Evolutionary conservation across 2,113 vertebrate genomes (phyloP).

Genomic region (Capreolus pygargus): DNA sequence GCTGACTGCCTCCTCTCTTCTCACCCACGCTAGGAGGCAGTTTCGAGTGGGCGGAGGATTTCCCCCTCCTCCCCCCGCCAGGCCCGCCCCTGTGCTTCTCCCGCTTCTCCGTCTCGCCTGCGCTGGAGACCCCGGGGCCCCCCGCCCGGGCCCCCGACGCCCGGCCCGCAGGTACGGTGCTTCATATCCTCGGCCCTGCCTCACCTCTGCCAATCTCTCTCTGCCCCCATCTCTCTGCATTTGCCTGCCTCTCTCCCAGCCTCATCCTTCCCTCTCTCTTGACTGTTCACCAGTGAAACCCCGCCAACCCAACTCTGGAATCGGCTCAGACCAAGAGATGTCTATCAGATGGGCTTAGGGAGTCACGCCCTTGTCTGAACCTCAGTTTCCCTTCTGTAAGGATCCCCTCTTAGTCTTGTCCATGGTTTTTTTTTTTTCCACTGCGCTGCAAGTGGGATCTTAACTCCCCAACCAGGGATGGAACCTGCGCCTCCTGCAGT

Average conservation of each 20-base stretch:
- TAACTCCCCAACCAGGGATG: background rate
- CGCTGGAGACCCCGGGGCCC: constrained; percentile 86
- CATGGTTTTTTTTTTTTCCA: background rate
- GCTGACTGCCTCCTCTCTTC: background rate
- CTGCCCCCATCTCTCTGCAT: background rate
- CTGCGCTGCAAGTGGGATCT: background rate
- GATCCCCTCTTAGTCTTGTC: background rate
- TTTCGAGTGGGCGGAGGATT: constrained; percentile 89
- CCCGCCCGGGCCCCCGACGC: constrained; percentile 70
- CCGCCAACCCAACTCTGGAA: background rate
- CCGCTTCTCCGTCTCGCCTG: constrained; percentile 93
- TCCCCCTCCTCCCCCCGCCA: constrained; percentile 79
- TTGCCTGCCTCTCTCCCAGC: background rate
- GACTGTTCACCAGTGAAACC: background rate
- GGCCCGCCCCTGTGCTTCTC: constrained; percentile 85
- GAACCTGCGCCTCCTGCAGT: background rate
- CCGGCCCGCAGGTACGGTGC: constrained; percentile 67
- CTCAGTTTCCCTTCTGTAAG: background rate
- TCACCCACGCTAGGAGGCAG: constrained; percentile 79
- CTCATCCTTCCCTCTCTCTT: background rate
- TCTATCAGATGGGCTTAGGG: background rate
- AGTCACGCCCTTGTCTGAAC: background rate
- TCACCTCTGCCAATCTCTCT: background rate
- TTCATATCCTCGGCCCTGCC: background rate
- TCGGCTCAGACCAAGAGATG: background rate